Evolutionary conservation across 2,888 invertebrate genomes (phyloP).

Genomic region (Meliscaeva auricollis): DNA sequence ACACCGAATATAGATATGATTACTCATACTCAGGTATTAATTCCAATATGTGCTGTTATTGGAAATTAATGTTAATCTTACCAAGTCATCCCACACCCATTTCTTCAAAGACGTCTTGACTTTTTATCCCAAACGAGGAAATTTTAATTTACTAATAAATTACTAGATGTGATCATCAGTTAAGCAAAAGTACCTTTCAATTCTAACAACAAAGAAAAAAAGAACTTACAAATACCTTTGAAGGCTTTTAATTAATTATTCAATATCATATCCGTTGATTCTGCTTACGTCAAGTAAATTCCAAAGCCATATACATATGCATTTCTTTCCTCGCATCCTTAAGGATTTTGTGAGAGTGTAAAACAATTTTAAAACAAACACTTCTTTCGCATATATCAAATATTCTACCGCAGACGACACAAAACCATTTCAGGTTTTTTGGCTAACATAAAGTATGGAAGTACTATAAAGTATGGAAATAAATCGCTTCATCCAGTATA

Average conservation of each 20-base stretch:
- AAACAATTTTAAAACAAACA: constrained; percentile 48
- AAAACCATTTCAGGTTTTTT: constrained; percentile 78
- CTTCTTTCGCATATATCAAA: constrained; percentile 62
- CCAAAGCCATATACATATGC: background rate
- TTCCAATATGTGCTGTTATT: too few species aligned
- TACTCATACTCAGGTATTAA: too few species aligned
- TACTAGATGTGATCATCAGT: background rate
- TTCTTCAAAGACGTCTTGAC: background rate
- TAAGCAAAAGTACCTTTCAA: background rate
- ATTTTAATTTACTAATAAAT: constrained; percentile 5
- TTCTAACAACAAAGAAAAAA: background rate
- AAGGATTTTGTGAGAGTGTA: background rate
- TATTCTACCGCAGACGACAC: constrained; percentile 80
- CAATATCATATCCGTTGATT: constrained; percentile 61
- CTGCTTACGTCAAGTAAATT: constrained; percentile 41
- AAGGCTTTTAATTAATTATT: constrained; percentile 70
- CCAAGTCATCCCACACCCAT: background rate
- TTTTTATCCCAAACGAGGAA: background rate
- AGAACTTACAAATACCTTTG: too few species aligned
- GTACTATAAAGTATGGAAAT: constrained; percentile 38
- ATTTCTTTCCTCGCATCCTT: background rate
- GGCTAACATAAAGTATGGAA: constrained; percentile 25
- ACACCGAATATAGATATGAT: too few species aligned
- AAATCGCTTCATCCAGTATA: constrained; percentile 52
- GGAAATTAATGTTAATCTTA: background rate